Evolutionary conservation across 2,888 invertebrate genomes (phyloP).

Genomic region (Ophion obscuratus): DNA sequence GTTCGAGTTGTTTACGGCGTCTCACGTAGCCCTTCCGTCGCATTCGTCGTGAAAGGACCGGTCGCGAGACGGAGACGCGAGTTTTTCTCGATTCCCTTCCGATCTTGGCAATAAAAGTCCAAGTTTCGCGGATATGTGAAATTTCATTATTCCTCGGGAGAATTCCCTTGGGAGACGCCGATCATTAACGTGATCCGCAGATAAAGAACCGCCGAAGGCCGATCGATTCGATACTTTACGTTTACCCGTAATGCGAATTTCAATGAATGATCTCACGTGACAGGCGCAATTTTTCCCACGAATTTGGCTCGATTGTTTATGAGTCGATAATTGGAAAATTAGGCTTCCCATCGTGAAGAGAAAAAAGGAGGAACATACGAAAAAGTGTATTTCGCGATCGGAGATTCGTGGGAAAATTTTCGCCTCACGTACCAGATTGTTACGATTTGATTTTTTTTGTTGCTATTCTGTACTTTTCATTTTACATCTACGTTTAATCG

Average conservation of each 20-base stretch:
- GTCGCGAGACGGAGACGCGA: background rate
- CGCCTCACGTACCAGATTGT: background rate
- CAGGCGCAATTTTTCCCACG: background rate
- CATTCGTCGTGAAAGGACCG: background rate
- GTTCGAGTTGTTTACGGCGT: constrained; percentile 1
- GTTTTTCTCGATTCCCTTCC: constrained; percentile 28
- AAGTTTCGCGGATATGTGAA: constrained; percentile 11
- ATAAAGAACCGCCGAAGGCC: background rate
- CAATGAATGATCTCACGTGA: no score
- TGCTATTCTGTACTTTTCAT: background rate
- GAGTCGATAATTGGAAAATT: background rate
- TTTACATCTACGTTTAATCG: background rate
- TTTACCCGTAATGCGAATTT: no score
- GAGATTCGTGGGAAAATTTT: background rate
- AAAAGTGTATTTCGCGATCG: background rate
- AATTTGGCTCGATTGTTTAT: background rate
- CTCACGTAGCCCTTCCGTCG: background rate
- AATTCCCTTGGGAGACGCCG: background rate
- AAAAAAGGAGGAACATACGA: background rate
- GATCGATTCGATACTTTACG: no score
- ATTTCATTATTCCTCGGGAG: constrained; percentile 16
- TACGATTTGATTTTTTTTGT: background rate
- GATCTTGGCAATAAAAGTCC: background rate
- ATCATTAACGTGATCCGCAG: constrained; percentile 6
- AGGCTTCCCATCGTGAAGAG: background rate